Evolutionary conservation across 2,888 invertebrate genomes (phyloP), one percentile per base, ranked within the genome.

Genomic region (Trimorus sp.): DNA sequence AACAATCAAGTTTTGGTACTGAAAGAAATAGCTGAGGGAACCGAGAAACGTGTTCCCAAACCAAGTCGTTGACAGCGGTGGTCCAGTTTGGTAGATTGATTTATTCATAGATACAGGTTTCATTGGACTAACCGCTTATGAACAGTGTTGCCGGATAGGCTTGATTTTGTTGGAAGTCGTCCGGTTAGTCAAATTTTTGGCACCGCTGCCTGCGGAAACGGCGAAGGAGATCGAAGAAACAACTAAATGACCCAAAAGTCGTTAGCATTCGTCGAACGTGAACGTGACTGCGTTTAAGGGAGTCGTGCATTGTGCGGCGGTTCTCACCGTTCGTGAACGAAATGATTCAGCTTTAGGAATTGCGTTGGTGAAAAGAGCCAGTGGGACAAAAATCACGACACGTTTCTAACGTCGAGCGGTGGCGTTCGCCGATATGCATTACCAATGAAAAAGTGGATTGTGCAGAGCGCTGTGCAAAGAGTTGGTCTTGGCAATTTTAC

Each of bases 271-370:
- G 51, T 68, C 56, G 54, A 62, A 77, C 70, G 65, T 78, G 63
- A 63, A 42, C 40, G 70, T 59, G 58, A 63, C 59, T 69, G 6
- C 62, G 49, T 77, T 77, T 82, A 68, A 16, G 37, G 59, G 56
- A 49, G 37, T 37, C 59, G 62, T 54, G 48, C 76, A 80, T 84
- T 82, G 77, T 83, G 60, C 69, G 75, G 81, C 79, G 70, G 79
- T 84, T 93, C 92, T 93, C 62, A 82, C 38, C 53, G n/a, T 65
- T 40, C 42, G 84, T 87, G 87, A 88, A 88, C 87, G 87, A 88
- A 85, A 82, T 70, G 71, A 79, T 79, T 65, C 59, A 49, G 81
- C 76, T 77, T 83, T 82, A 81, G 66, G 75, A 84, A 84, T 84
- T 81, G 81, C 82, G 81, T 54, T 83, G 54, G 62, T 84, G 75